Conservation (phyloP, 2,888 invertebrate species). For the Raillietiella orientalis region DNA sequence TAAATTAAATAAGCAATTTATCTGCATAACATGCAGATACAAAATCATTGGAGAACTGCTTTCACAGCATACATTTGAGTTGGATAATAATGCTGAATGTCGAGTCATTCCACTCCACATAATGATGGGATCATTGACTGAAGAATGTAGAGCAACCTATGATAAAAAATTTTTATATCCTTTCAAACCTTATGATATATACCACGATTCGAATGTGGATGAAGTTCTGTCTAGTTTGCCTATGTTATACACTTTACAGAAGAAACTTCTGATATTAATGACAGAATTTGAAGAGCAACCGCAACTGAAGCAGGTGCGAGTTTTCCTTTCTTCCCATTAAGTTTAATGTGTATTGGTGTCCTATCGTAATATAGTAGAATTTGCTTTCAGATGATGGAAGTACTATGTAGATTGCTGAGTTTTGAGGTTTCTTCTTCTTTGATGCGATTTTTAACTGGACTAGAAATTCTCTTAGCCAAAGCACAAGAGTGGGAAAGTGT, state of each 20-base stretch:
- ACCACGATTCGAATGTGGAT: slow-evolving; percentile 42
- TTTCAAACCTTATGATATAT: slow-evolving; percentile 30
- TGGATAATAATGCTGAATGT: too few relatives aligned
- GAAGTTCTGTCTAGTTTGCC: slow-evolving; percentile 38
- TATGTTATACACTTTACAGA: too few relatives aligned
- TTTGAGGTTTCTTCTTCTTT: slow-evolving; percentile 52
- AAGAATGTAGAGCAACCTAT: too few relatives aligned
- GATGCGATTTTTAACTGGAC: slow-evolving; percentile 54
- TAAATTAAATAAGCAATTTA: too few relatives aligned
- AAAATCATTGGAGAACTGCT: too few relatives aligned
- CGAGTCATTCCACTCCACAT: too few relatives aligned
- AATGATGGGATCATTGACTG: too few relatives aligned
- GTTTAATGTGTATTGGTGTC: slow-evolving; percentile 2
- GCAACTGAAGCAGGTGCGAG: slow-evolving; percentile 33
- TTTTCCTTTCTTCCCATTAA: slow-evolving; percentile 3
- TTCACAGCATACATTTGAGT: too few relatives aligned
- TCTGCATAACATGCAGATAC: too few relatives aligned
- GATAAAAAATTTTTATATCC: too few relatives aligned
- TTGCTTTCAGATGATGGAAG: slow-evolving; percentile 21
- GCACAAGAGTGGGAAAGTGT: slow-evolving; percentile 72
- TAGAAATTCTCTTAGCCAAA: slow-evolving; percentile 41
- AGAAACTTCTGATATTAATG: too few relatives aligned
- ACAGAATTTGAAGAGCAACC: too few relatives aligned
- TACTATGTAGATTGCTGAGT: slow-evolving; percentile 13
- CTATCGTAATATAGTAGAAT: background rate